Evolutionary conservation across 2,888 invertebrate species (phyloP).

Genomic region (Cheilosia impressa): DNA sequence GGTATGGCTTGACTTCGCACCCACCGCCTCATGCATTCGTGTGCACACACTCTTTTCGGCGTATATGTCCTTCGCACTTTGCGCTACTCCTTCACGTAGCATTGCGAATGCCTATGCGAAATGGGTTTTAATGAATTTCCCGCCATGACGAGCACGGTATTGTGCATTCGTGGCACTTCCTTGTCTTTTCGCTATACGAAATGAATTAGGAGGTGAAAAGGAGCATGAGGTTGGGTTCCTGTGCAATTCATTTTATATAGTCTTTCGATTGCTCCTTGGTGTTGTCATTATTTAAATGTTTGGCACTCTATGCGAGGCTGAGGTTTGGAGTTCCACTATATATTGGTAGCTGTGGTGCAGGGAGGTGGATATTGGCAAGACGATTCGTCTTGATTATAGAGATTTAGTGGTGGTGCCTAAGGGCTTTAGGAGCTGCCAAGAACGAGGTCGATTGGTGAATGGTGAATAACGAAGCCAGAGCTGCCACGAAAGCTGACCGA

Average conservation of each 20-base stretch:
- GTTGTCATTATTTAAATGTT: background rate
- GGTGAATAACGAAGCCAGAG: too few relatives aligned
- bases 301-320: too few relatives aligned
- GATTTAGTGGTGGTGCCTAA: too few relatives aligned
- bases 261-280: background rate
- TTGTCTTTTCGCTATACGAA: constrained; percentile 1
- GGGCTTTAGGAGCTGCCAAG: too few relatives aligned
- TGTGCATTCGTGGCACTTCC: constrained; percentile 42
- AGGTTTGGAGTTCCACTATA: too few relatives aligned
- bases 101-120: constrained; percentile 13
- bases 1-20: constrained; percentile 20
- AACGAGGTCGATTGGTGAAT: too few relatives aligned
- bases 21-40: constrained; percentile 27
- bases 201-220: background rate
- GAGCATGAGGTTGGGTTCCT: background rate
- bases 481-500: too few relatives aligned
- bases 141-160: constrained; percentile 41
- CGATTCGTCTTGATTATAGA: too few relatives aligned
- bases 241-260: background rate
- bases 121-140: constrained; percentile 50
- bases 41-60: constrained; percentile 39
- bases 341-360: too few relatives aligned
- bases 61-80: constrained; percentile 43
- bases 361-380: too few relatives aligned
- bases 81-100: constrained; percentile 6